Conservation (phyloP, 1,140 invertebrate genomes). For the Oedothorax gibbosus region DNA sequence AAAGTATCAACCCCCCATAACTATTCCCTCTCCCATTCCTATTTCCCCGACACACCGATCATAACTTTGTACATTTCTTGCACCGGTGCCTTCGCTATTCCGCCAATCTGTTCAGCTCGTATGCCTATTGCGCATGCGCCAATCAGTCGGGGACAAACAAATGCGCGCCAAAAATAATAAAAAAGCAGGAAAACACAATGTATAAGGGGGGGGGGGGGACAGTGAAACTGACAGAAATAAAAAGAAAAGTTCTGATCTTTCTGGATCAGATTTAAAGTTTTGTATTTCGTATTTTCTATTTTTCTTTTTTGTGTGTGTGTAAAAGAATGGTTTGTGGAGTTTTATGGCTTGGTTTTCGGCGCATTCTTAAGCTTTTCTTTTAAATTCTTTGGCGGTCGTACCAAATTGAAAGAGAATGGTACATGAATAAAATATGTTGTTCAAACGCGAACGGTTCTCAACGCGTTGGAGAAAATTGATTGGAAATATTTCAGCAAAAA, state of each 20-base stretch:
- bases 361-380: background rate
- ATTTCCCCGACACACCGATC: slow-evolving; percentile 19
- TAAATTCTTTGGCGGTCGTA: slow-evolving; percentile 1
- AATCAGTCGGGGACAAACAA: slow-evolving; percentile 17
- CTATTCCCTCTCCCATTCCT: background rate
- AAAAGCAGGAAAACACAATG: background rate
- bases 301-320: background rate
- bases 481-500: too few relatives aligned
- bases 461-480: background rate
- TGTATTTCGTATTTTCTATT: background rate
- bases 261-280: slow-evolving; percentile 36
- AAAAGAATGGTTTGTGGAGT: background rate
- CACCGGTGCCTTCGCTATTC: slow-evolving; percentile 3
- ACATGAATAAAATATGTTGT: slow-evolving; percentile 34
- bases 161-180: slow-evolving; percentile 5
- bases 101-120: slow-evolving; percentile 8
- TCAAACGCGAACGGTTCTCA: slow-evolving; percentile 7
- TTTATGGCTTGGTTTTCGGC: background rate
- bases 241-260: slow-evolving; percentile 38
- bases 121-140: slow-evolving; percentile 34
- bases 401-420: slow-evolving; percentile 5
- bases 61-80: slow-evolving; percentile 53
- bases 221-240: slow-evolving; percentile 9
- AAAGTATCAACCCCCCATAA: background rate
- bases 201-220: background rate